A percentile compares a stretch with the other conserved stretches of the same genome.
Conservation (phyloP, 64 coral and sea anemone species). For the Pocillopora damicornis region DNA sequence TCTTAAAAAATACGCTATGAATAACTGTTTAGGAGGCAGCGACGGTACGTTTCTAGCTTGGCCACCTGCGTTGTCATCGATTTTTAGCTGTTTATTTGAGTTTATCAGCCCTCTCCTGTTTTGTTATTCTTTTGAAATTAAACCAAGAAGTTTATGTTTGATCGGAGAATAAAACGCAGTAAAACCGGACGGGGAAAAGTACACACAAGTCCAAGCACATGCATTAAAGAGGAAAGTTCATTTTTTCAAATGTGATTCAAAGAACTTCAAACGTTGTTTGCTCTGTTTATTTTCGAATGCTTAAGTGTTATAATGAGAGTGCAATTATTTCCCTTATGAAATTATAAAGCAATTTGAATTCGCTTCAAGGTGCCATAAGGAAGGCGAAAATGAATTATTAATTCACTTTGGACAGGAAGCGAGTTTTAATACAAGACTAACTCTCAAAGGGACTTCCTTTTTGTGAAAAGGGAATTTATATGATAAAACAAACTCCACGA, state of each 20-base stretch:
- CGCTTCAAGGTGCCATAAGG: conserved; percentile 72
- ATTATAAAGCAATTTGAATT: conserved; percentile 97
- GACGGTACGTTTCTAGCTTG: conserved; percentile 17
- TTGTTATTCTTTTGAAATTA: conserved; percentile 23
- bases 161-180: background rate
- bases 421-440: conserved; percentile 81
- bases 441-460: conserved; percentile 67
- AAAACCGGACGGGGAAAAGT: conserved; percentile 8
- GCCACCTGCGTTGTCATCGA: conserved; percentile 23
- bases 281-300: conserved; percentile 56
- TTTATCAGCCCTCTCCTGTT: conserved; percentile 21
- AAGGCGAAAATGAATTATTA: conserved; percentile 79
- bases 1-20: conserved; percentile 29
- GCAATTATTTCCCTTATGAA: conserved; percentile 92
- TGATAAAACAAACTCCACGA: conserved; percentile 70
- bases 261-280: conserved; percentile 41
- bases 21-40: conserved; percentile 25
- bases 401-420: conserved; percentile 72
- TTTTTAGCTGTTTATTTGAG: conserved; percentile 46
- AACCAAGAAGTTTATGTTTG: background rate
- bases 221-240: conserved; percentile 24
- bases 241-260: conserved; percentile 46
- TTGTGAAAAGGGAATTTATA: conserved; percentile 66
- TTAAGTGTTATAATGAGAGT: conserved; percentile 75
- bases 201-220: conserved; percentile 4